Conservation (phyloP, 2,113 vertebrate species). For the Rhombomys opimus region DNA sequence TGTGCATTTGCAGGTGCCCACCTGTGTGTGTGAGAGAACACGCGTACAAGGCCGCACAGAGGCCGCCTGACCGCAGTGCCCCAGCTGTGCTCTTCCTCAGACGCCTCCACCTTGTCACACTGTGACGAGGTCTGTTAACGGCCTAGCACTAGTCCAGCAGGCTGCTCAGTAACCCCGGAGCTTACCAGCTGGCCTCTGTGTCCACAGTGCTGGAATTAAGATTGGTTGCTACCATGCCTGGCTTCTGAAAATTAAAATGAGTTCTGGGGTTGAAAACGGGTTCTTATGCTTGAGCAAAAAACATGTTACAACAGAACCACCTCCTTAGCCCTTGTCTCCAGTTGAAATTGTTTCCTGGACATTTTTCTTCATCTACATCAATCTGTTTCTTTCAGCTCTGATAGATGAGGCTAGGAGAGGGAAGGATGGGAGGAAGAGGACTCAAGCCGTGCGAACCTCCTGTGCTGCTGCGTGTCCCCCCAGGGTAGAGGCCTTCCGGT, state of each 20-base stretch:
- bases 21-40: no score
- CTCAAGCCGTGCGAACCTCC: neutral
- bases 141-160: neutral
- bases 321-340: no score
- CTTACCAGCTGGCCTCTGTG: no score
- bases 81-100: neutral
- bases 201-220: no score
- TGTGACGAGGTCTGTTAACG: neutral
- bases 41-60: no score
- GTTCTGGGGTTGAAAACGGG: neutral
- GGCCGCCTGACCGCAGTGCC: no score
- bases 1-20: no score
- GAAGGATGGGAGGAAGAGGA: neutral
- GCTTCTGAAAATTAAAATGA: neutral
- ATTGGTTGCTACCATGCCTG: no score
- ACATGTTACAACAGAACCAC: neutral
- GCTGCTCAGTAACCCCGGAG: no score
- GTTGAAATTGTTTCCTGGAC: neutral
- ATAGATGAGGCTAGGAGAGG: neutral
- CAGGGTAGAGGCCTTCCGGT: no score
- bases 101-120: neutral
- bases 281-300: neutral
- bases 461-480: fast-evolving
- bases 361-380: neutral
- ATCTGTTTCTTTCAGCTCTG: neutral